phyloP scores from a whole-genome alignment of 2,113 vertebrate species.

The Eulemur macaco region DNA sequence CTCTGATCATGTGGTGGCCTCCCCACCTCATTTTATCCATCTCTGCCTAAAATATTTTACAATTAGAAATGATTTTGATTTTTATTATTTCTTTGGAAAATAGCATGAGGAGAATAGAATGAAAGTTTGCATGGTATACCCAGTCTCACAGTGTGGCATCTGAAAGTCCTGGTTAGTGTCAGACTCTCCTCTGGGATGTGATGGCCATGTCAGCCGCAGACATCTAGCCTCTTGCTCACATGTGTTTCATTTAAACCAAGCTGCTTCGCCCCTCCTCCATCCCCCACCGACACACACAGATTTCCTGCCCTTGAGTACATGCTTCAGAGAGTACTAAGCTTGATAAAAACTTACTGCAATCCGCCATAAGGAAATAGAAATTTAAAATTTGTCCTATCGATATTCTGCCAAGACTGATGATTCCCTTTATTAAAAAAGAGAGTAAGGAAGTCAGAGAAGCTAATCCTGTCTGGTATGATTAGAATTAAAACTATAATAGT shows the following conservation, averaged over 20 bases:
- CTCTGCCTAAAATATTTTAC: background rate
- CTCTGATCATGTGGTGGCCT: background rate
- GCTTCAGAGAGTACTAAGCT: background rate
- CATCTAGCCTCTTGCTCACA: conserved; percentile 18
- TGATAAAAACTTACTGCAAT: background rate
- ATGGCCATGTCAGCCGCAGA: background rate
- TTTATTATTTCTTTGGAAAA: background rate
- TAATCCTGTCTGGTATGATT: background rate
- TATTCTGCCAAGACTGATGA: background rate
- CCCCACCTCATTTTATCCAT: background rate
- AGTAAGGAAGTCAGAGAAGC: background rate
- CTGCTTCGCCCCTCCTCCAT: background rate
- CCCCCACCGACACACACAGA: background rate
- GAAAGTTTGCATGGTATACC: background rate
- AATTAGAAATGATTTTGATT: background rate
- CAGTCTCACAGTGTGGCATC: background rate
- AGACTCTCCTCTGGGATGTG: background rate
- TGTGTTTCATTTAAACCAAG: conserved; percentile 28
- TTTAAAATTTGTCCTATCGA: background rate
- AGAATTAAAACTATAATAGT: background rate
- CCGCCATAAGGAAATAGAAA: background rate
- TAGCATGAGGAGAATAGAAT: background rate
- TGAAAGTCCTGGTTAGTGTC: background rate
- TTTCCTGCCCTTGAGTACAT: background rate
- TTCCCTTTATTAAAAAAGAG: background rate